Evolutionary conservation across 2,888 invertebrate genomes (phyloP).

Genomic region (Caenorhabditis plicata): DNA sequence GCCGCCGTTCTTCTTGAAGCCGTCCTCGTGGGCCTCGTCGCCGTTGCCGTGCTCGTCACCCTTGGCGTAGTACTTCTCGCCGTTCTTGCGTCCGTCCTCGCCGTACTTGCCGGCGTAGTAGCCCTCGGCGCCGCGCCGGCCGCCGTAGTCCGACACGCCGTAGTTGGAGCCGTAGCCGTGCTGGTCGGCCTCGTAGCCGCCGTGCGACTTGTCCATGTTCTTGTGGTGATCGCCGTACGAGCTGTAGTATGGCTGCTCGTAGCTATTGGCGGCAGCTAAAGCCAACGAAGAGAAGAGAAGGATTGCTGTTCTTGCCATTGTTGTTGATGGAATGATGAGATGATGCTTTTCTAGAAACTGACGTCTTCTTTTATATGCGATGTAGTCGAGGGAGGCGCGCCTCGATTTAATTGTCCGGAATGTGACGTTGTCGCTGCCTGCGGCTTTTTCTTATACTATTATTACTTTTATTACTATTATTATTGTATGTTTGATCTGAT

Average conservation of each 20-base stretch:
- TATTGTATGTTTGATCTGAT: too few relatives aligned
- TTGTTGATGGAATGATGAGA: too few relatives aligned
- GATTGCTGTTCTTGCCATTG: not conserved
- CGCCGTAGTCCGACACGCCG: conserved; percentile 20
- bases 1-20: conserved; percentile 34
- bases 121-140: conserved; percentile 20
- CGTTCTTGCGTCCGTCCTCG: conserved; percentile 19
- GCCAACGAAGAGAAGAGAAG: conserved; percentile 20
- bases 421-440: too few relatives aligned
- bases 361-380: too few relatives aligned
- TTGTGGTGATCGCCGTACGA: conserved; percentile 27
- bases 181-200: conserved; percentile 25
- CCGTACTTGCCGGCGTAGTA: conserved; percentile 35
- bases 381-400: too few relatives aligned
- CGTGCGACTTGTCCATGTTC: conserved; percentile 21
- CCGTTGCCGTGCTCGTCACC: conserved; percentile 35
- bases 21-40: conserved; percentile 30
- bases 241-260: conserved; percentile 22
- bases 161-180: conserved; percentile 27
- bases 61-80: conserved; percentile 25
- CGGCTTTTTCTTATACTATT: too few relatives aligned
- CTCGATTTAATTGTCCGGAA: too few relatives aligned
- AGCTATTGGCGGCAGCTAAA: conserved; percentile 16
- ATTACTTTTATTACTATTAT: too few relatives aligned
- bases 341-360: too few relatives aligned